Evolutionary conservation across 2,888 invertebrate species (phyloP).

Genomic region (Endotricha flammealis): DNA sequence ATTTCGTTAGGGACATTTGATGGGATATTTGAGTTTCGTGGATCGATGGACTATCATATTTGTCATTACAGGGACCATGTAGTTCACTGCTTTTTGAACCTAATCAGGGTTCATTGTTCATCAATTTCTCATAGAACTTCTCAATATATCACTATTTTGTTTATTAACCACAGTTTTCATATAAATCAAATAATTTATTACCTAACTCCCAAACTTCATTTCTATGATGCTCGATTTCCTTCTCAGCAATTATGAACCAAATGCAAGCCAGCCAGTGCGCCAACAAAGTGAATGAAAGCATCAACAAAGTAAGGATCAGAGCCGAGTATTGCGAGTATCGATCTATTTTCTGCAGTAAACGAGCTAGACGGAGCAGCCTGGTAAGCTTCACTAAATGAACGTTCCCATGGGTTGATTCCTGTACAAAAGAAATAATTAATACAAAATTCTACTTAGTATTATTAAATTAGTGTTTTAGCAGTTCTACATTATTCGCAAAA

Average conservation of each 20-base stretch:
- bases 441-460: too few species aligned
- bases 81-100: too few species aligned
- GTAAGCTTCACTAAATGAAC: slow-evolving; percentile 96
- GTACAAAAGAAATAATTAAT: slow-evolving; percentile 19
- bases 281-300: slow-evolving; percentile 95
- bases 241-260: slow-evolving; percentile 97
- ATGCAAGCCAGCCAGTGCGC: slow-evolving; percentile 98
- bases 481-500: too few species aligned
- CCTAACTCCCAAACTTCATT: slow-evolving; percentile 89
- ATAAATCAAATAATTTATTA: slow-evolving; percentile 53
- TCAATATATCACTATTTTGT: too few species aligned
- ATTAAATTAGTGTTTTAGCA: too few species aligned
- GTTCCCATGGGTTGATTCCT: slow-evolving; percentile 85
- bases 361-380: slow-evolving; percentile 90
- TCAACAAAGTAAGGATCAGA: slow-evolving; percentile 93
- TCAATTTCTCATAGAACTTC: too few species aligned
- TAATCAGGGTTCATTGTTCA: too few species aligned
- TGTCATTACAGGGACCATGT: too few species aligned
- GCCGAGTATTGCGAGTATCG: slow-evolving; percentile 97
- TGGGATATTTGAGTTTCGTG: too few species aligned
- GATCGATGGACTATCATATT: too few species aligned
- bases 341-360: slow-evolving; percentile 96
- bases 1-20: too few species aligned
- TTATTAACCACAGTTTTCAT: too few species aligned
- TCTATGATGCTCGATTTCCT: slow-evolving; percentile 87